Percentiles rank a stretch among this genome's conserved stretches.
Evolutionary conservation across 1,140 invertebrate species (phyloP).

Genomic region (Caerostris extrusa): DNA sequence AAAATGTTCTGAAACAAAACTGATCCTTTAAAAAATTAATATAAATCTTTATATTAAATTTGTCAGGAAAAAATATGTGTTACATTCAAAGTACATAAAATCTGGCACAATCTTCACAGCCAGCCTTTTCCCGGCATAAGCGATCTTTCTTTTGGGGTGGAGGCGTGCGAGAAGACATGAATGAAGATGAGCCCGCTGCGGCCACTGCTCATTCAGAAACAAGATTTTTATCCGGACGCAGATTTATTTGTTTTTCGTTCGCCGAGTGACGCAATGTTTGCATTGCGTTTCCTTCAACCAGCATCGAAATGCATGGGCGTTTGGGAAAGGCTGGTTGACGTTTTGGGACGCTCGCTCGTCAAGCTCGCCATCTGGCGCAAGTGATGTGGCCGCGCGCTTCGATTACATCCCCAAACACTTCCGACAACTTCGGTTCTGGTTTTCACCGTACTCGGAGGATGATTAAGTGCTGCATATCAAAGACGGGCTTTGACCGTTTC

Average conservation of each 20-base stretch:
- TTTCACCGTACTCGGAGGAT: neutral
- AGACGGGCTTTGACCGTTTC: neutral
- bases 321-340: neutral
- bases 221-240: neutral
- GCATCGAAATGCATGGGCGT: constrained; percentile 24
- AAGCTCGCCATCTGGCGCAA: neutral
- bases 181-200: neutral
- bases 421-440: neutral
- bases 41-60: too few species aligned
- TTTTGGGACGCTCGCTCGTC: neutral
- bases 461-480: neutral
- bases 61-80: too few species aligned
- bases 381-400: neutral
- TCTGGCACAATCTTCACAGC: too few species aligned
- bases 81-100: too few species aligned
- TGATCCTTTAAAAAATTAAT: too few species aligned
- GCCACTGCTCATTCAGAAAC: constrained; percentile 8
- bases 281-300: neutral
- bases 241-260: neutral
- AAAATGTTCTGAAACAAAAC: too few species aligned
- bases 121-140: neutral
- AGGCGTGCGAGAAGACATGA: neutral
- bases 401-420: neutral
- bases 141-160: neutral
- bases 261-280: neutral